Evolutionary conservation across 2,113 vertebrate genomes (phyloP).

Genomic region (Leiothrix lutea): DNA sequence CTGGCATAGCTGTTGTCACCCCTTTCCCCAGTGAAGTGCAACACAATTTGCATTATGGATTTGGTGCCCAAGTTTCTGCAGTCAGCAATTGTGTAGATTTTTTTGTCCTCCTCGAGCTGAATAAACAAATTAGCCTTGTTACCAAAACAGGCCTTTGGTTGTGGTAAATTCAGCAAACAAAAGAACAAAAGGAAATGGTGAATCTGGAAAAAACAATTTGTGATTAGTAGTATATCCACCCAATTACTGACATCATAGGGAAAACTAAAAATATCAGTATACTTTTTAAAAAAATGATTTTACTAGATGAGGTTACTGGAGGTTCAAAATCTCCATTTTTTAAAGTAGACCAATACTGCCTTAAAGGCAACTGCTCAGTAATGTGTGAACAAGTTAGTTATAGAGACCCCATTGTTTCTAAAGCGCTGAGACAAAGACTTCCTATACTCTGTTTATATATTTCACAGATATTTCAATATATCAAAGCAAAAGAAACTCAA

Average conservation of each 20-base stretch:
- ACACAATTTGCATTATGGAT: not conserved
- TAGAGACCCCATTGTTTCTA: not conserved
- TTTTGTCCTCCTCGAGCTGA: not conserved
- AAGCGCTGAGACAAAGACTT: not conserved
- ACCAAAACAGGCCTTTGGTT: not conserved
- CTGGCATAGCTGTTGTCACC: not conserved
- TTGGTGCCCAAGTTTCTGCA: not conserved
- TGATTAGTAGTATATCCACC: not conserved
- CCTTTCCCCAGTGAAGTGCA: not conserved
- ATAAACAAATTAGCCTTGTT: not conserved
- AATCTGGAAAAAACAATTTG: not conserved
- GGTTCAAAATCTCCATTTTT: not conserved
- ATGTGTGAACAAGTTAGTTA: not conserved
- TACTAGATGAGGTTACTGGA: not conserved
- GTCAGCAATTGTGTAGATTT: not conserved
- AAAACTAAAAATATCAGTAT: not conserved
- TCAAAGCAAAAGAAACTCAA: conserved; percentile 22
- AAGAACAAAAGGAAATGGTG: not conserved
- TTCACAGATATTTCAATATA: not conserved
- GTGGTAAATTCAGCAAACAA: not conserved
- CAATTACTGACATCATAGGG: not conserved
- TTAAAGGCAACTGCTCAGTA: not conserved
- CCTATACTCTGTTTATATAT: not conserved
- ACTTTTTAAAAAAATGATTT: not conserved
- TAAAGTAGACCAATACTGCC: not conserved